Conservation (phyloP, 2,888 invertebrate species). For the Chrysina gloriosa region DNA sequence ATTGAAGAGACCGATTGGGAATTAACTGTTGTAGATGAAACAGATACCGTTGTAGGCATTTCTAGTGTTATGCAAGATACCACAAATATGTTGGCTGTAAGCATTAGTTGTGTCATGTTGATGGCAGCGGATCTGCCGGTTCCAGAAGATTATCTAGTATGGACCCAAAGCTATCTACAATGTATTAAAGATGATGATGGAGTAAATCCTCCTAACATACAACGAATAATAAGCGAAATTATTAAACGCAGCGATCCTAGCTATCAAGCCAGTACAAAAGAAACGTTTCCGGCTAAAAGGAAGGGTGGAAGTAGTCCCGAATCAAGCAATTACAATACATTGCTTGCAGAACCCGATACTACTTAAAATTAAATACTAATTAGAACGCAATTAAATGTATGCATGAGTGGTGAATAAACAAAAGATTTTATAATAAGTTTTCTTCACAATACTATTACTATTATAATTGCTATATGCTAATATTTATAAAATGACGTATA, state of each 20-base stretch:
- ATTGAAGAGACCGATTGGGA: conserved; percentile 44
- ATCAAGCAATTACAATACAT: too few species aligned
- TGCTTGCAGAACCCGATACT: too few species aligned
- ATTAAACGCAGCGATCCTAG: conserved; percentile 19
- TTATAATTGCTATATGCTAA: too few species aligned
- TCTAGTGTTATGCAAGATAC: conserved; percentile 39
- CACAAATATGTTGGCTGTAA: conserved; percentile 50
- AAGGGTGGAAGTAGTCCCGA: conserved; percentile 12
- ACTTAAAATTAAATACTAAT: too few species aligned
- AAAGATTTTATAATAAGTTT: too few species aligned
- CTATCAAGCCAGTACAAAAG: background rate
- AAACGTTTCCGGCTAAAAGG: background rate
- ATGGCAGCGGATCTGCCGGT: conserved; percentile 49
- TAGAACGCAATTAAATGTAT: too few species aligned
- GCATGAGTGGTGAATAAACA: too few species aligned
- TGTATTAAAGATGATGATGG: conserved; percentile 51
- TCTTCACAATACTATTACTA: too few species aligned
- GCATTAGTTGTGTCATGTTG: conserved; percentile 52
- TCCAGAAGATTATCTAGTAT: conserved; percentile 45
- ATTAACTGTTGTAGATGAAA: conserved; percentile 33
- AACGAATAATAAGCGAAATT: conserved; percentile 51
- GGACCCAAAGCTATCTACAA: conserved; percentile 48
- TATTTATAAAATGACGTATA: too few species aligned
- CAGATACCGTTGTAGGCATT: conserved; percentile 40
- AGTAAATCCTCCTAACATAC: conserved; percentile 50